Percentiles rank a stretch among this genome's conserved stretches.
Evolutionary conservation across 2,888 invertebrate species (phyloP).

Genomic region (Melinopterus prodromus): DNA sequence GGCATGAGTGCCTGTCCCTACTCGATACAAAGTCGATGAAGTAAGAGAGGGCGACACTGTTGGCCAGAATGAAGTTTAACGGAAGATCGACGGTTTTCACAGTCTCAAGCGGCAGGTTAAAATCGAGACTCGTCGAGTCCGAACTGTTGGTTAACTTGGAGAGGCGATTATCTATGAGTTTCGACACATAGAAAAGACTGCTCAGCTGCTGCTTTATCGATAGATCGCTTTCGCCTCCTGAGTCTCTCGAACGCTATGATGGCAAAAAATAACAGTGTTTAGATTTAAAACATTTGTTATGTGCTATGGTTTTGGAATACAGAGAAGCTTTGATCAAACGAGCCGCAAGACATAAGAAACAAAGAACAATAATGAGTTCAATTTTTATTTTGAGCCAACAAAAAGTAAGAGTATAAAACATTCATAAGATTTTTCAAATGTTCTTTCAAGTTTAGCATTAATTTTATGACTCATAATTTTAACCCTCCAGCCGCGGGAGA

Average conservation of each 20-base stretch:
- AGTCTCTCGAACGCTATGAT: slow-evolving; percentile 78
- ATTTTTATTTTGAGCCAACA: no score
- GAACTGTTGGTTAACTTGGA: slow-evolving; percentile 56
- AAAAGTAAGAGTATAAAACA: no score
- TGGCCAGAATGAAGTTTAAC: slow-evolving; percentile 77
- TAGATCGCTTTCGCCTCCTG: slow-evolving; percentile 84
- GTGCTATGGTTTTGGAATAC: background rate
- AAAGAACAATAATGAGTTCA: no score
- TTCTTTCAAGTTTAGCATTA: no score
- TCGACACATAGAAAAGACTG: slow-evolving; percentile 81
- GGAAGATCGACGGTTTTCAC: slow-evolving; percentile 65
- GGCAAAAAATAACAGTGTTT: slow-evolving; percentile 24
- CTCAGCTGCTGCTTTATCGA: slow-evolving; percentile 86
- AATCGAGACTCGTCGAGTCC: slow-evolving; percentile 33
- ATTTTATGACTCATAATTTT: no score
- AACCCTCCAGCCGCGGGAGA: no score
- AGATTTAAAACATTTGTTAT: background rate
- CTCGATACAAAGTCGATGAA: slow-evolving; percentile 80
- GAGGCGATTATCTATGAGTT: slow-evolving; percentile 71
- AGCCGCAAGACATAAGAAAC: no score
- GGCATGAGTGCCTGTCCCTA: slow-evolving; percentile 73
- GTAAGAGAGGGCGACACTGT: slow-evolving; percentile 78
- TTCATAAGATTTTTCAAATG: no score
- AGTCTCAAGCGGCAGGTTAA: slow-evolving; percentile 51
- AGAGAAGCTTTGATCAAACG: no score